A percentile compares a stretch with the other conserved stretches of the same genome.
phyloP scores from a whole-genome alignment of 2,888 invertebrate species.

The Encarsia formosa region DNA sequence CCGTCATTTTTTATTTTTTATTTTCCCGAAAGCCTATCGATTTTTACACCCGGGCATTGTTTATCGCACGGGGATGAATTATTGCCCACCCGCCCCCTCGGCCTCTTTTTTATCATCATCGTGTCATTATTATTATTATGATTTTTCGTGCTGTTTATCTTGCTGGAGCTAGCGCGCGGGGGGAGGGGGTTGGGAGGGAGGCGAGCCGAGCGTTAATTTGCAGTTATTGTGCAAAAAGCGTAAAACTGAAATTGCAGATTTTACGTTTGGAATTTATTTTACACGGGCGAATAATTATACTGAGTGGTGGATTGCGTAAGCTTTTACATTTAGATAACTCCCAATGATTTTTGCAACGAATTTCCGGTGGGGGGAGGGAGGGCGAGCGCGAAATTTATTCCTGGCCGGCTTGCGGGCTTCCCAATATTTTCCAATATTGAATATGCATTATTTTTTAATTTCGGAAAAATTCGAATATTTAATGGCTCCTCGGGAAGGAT shows the following conservation, averaged over 20 bases:
- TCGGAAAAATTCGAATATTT: slow-evolving; percentile 24
- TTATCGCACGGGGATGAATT: slow-evolving; percentile 26
- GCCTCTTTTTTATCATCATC: slow-evolving; percentile 17
- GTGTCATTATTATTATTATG: slow-evolving; percentile 19
- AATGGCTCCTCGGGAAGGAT: slow-evolving; percentile 21
- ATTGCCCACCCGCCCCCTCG: not conserved
- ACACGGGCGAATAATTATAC: slow-evolving; percentile 30
- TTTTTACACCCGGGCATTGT: no score
- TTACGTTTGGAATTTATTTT: slow-evolving; percentile 29
- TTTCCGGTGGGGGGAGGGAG: slow-evolving; percentile 9
- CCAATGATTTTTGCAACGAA: slow-evolving; percentile 29
- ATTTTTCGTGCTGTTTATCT: slow-evolving; percentile 22
- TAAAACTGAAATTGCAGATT: slow-evolving; percentile 30
- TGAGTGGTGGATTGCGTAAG: slow-evolving; percentile 24
- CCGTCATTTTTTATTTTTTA: no score
- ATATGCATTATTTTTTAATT: slow-evolving; percentile 29
- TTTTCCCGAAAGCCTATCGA: no score
- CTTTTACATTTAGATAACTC: slow-evolving; percentile 30
- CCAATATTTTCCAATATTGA: slow-evolving; percentile 25
- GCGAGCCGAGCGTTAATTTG: slow-evolving; percentile 26
- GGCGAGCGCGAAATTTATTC: slow-evolving; percentile 27
- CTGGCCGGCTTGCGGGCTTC: not conserved
- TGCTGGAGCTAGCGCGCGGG: slow-evolving; percentile 18
- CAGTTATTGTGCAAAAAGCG: slow-evolving; percentile 30
- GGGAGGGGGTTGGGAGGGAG: no score